Evolutionary conservation across 37 sponge, comb jelly and placozoan genomes (phyloP).

Genomic region (Haliclona indistincta): DNA sequence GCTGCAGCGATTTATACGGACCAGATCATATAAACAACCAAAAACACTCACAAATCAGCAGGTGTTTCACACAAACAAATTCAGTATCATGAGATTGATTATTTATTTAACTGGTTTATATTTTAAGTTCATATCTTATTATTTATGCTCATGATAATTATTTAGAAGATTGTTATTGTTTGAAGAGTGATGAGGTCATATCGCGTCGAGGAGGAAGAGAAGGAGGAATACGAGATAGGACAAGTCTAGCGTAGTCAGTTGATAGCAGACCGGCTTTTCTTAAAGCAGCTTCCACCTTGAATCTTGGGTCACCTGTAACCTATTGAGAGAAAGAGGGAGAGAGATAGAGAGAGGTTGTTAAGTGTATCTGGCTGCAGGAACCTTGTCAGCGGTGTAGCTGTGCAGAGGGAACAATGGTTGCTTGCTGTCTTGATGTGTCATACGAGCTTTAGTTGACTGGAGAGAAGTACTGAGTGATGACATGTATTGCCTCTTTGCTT

Average conservation of each 20-base stretch:
- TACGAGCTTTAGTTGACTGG: background rate
- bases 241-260: conserved; percentile 70
- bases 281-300: conserved; percentile 78
- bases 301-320: conserved; percentile 63
- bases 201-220: conserved; percentile 73
- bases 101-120: background rate
- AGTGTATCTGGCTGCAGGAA: too few species aligned
- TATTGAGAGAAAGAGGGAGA: too few species aligned
- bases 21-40: conserved; percentile 47
- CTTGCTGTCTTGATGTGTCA: background rate
- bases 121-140: background rate
- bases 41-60: too few species aligned
- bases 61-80: too few species aligned
- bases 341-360: too few species aligned
- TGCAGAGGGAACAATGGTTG: conserved; percentile 49
- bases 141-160: background rate
- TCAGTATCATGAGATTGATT: background rate
- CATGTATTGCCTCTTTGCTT: too few species aligned
- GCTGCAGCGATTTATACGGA: conserved; percentile 52
- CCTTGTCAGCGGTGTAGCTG: conserved; percentile 39
- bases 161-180: background rate
- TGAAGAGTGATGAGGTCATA: conserved; percentile 73
- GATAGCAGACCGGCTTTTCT: conserved; percentile 77
- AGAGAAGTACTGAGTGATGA: background rate
- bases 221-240: conserved; percentile 69